These are phyloP conservation scores for Sinopyrophorus schimmeli DNA, from an alignment of 2,888 invertebrate species.

Conservation along the genomic window DNA sequence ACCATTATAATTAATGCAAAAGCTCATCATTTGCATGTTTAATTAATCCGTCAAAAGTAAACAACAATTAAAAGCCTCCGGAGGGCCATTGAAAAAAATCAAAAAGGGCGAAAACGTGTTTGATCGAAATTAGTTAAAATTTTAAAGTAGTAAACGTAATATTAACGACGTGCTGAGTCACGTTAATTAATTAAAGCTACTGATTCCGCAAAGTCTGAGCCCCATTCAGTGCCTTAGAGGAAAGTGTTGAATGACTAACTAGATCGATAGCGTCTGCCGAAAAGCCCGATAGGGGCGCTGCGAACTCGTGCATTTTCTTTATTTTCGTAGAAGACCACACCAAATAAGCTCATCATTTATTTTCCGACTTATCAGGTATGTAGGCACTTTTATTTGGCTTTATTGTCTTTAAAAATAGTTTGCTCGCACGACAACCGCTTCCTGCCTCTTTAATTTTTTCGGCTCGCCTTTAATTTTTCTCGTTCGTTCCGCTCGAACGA, in stretches of 20 bases:
- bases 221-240: slow-evolving; percentile 26
- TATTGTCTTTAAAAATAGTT: too few relatives aligned
- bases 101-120: not conserved
- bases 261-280: slow-evolving; percentile 28
- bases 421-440: too few relatives aligned
- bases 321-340: slow-evolving; percentile 31
- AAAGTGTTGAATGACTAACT: slow-evolving; percentile 28
- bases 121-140: not conserved
- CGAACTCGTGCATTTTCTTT: slow-evolving; percentile 26
- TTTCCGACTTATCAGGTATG: slow-evolving; percentile 27
- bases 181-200: slow-evolving; percentile 16
- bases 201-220: slow-evolving; percentile 27
- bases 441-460: too few relatives aligned
- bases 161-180: slow-evolving; percentile 14
- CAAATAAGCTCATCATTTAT: slow-evolving; percentile 29
- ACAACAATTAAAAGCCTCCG: not conserved
- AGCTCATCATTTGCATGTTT: too few relatives aligned
- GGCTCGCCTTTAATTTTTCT: too few relatives aligned
- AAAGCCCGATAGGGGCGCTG: slow-evolving; percentile 29
- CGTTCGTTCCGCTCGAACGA: too few relatives aligned
- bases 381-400: too few relatives aligned
- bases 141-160: not conserved
- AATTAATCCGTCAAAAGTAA: too few relatives aligned
- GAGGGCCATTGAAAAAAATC: not conserved
- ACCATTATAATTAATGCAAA: too few relatives aligned